Conservation (phyloP, 1,140 invertebrate species). For the Yoshiicerus persimilis region DNA sequence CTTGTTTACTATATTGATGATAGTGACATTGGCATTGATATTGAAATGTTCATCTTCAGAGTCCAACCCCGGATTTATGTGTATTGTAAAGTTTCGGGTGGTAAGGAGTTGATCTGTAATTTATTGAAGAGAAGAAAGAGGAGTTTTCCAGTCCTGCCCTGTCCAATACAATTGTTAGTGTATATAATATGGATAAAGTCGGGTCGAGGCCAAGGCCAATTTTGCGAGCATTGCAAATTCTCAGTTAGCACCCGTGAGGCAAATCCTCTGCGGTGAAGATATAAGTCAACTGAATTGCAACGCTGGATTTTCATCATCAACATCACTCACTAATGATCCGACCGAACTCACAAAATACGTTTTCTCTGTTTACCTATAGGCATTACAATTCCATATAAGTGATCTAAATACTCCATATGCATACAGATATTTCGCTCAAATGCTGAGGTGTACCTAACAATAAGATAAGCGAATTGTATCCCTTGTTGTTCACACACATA, state of each 20-base stretch:
- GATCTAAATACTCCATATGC: no score
- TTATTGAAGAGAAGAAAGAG: not conserved
- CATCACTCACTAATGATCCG: conserved; percentile 15
- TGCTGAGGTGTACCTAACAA: no score
- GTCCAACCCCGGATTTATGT: not conserved
- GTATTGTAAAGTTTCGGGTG: not conserved
- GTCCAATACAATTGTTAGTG: not conserved
- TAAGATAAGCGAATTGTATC: no score
- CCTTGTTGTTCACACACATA: no score
- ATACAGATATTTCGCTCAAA: no score
- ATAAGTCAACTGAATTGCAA: not conserved
- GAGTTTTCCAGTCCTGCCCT: not conserved
- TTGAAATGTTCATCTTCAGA: not conserved
- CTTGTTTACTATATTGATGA: not conserved
- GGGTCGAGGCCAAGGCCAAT: conserved; percentile 16
- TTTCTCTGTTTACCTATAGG: not conserved
- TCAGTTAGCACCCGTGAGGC: not conserved
- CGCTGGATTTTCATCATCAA: not conserved
- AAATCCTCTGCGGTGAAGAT: not conserved
- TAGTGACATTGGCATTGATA: not conserved
- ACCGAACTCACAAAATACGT: no score
- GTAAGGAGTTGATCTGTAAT: not conserved
- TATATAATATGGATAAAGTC: not conserved
- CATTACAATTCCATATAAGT: no score
- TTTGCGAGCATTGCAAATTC: not conserved